A percentile compares a stretch with the other conserved stretches of the same genome.
Conservation (phyloP, 2,888 invertebrate genomes). For the Rhingia rostrata region DNA sequence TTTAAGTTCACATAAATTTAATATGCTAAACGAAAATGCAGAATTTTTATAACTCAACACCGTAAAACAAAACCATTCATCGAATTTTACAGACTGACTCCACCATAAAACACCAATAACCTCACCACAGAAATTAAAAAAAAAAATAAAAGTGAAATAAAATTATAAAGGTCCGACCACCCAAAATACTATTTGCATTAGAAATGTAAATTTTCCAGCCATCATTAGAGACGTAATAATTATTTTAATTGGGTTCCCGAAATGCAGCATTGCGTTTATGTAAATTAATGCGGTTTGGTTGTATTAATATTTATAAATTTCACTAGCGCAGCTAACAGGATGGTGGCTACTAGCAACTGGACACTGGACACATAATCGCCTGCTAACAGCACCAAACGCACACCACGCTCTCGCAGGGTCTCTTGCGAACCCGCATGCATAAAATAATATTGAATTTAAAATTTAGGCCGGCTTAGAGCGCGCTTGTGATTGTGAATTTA, state of each 20-base stretch:
- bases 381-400: neutral
- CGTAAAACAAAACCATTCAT: constrained; percentile 13
- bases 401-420: neutral
- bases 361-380: neutral
- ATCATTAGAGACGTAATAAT: constrained; percentile 82
- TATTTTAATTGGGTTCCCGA: constrained; percentile 80
- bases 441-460: constrained; percentile 68
- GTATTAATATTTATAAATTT: constrained; percentile 75
- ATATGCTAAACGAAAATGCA: constrained; percentile 10
- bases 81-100: constrained; percentile 28
- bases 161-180: constrained; percentile 42
- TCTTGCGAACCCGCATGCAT: constrained; percentile 15
- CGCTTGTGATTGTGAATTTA: constrained; percentile 65
- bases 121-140: constrained; percentile 8
- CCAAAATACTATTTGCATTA: constrained; percentile 69
- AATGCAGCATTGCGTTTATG: constrained; percentile 72
- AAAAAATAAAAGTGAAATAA: constrained; percentile 34
- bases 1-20: no score
- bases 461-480: constrained; percentile 57
- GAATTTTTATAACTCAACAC: constrained; percentile 1
- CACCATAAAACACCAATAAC: constrained; percentile 49
- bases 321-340: constrained; percentile 5
- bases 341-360: constrained; percentile 4
- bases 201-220: constrained; percentile 77
- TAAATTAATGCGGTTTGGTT: constrained; percentile 69